Evolutionary conservation across 2,113 vertebrate species (phyloP).

Genomic region (Lichenostomus cassidix): DNA sequence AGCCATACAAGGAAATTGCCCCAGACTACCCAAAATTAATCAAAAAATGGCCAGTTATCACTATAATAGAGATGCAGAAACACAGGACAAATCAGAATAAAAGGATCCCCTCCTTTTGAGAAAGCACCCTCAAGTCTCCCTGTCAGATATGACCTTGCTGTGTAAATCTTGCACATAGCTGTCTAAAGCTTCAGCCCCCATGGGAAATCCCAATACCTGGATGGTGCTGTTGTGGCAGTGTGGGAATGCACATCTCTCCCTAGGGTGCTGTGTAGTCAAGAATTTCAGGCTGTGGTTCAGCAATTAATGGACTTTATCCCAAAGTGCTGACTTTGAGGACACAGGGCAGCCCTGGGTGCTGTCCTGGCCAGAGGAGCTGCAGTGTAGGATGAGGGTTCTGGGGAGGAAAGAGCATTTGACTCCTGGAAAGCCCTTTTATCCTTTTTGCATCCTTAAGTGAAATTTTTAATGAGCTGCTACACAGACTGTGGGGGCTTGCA

Average conservation of each 20-base stretch:
- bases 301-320: background rate
- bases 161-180: background rate
- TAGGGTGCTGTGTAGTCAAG: background rate
- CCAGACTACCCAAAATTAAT: background rate
- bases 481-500: background rate
- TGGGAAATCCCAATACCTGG: background rate
- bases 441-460: background rate
- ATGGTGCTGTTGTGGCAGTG: background rate
- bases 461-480: background rate
- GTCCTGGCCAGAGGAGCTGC: background rate
- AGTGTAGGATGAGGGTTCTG: fast-evolving
- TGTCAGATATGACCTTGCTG: background rate
- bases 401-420: background rate
- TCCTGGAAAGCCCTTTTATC: background rate
- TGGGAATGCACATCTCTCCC: background rate
- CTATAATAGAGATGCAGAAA: background rate
- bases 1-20: background rate
- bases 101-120: background rate
- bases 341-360: background rate
- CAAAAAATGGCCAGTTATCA: background rate
- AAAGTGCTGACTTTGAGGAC: background rate
- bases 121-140: background rate
- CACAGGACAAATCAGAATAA: background rate
- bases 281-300: background rate
- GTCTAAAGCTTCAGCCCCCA: background rate